Evolutionary conservation across 2,888 invertebrate genomes (phyloP), one percentile per base, ranked within the genome.

Genomic region (Drosophila niveifrons): DNA sequence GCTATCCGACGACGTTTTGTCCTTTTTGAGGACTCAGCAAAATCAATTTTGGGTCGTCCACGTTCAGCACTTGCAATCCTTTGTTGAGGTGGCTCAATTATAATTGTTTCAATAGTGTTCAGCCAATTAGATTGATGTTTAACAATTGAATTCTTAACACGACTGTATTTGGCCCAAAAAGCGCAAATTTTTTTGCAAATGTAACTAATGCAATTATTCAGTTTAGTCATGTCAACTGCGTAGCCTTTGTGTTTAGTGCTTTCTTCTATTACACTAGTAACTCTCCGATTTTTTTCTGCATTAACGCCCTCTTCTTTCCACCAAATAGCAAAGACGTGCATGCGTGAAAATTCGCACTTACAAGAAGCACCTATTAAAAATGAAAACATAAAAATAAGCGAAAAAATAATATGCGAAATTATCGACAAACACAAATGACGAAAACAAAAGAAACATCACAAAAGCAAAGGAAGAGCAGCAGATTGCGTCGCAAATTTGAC

Each of bases 401-500:
- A 36, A 10, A 36, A 36, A 36, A 31, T 36, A 36, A 36, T 36
- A 36, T 11, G n/a, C 3, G n/a, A 36, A 36, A 36, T 36, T 36
- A 11, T 36, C 36, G 36, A 36, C 36, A 36, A 36, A 36, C n/a
- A 36, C 36, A 36, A 36, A 36, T 36, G n/a, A 31, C 31, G 10
- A 36, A 36, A 36, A 3, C 36, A 36, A 36, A 36, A 36, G 36
- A n/a, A 36, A 36, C n/a, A n/a, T 36, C 36, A 36, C 10, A 36
- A 36, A 36, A 36, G 10, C 52, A 23, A 52, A 52, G 39, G 52
- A 58, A 41, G 41, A 58, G 48, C 46, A 58, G 41, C 17, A 48
- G 58, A 48, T 47, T 48, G 48, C 41, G 58, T 58, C 48, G 41
- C 41, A 41, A 58, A 58, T 48, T 48, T 48, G 58, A 48, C 39